Base-by-base conservation (phyloP, 2,888 invertebrate species). In the Hoplodrina blanda region DNA sequence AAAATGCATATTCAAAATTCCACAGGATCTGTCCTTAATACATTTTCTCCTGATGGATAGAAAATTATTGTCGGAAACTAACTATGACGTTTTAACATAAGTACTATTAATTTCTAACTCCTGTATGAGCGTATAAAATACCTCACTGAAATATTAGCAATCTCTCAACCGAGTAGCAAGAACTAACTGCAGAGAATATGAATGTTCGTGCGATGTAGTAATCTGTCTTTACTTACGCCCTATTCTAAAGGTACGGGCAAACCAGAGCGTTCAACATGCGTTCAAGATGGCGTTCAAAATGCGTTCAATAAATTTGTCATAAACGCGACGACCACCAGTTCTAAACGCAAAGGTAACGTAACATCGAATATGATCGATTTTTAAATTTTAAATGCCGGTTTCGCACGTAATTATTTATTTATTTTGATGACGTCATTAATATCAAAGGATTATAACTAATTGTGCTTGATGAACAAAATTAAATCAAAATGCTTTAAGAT, bases 71-170 rank as follows among this genome's bases (percentile, higher is more conserved):
- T 13, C 41, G 11, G 13, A 13, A 46, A 17, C 6, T 4, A 46
- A 46, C 46, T 46, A 17, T 17, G 4, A 17, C 4, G 17, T 6
- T 46, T 17, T 17, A 46, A 17, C 17, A 5, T 44, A 2, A 44
- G 44, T 15, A 15, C 13, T 46, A 49, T n/a, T n/a, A 44, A 44
- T 74, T 41, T 11, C 1, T 10, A 19, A n/a, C 20, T 30, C 11
- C 10, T 17, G 0, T 17, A 4, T 19, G 4, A 25, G 37, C 41
- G 50, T 41, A 46, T 52, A 49, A 37, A 13, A 15, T 19, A 30
- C 25, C 13, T 25, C n/a, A 30, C 33, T 59, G 61, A 73, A 55
- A 62, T 76, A 66, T 73, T 62, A 62, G 65, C 61, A 65, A 73
- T 65, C 54, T 62, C 44, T 46, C 57, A 57, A 65, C 52, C 30